A percentile compares a stretch with the other conserved stretches of the same genome.
phyloP scores from a whole-genome alignment of 2,113 vertebrate genomes.

The Leptobrachium leishanense region DNA sequence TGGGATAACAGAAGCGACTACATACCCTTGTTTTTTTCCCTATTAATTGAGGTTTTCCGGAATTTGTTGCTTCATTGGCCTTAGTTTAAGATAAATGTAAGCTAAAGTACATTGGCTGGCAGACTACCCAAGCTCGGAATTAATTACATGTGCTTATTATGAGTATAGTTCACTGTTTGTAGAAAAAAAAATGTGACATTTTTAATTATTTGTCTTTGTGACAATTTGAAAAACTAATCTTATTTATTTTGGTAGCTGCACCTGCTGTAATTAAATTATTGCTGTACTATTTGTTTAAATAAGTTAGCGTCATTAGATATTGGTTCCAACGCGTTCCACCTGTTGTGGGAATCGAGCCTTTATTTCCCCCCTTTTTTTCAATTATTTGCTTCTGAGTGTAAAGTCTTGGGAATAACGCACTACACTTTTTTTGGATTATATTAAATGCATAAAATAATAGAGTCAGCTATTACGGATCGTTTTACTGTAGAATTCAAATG shows the following conservation, averaged over 20 bases:
- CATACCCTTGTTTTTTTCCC: slow-evolving; percentile 1
- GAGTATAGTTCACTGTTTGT: slow-evolving; percentile 20
- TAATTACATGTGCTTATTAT: slow-evolving; percentile 33
- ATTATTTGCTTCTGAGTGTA: slow-evolving; percentile 41
- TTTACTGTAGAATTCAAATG: slow-evolving; percentile 46
- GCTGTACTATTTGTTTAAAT: slow-evolving; percentile 34
- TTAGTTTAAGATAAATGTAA: slow-evolving; percentile 7
- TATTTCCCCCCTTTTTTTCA: slow-evolving; percentile 21
- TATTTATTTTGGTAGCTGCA: slow-evolving; percentile 29
- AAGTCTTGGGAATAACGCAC: slow-evolving; percentile 35
- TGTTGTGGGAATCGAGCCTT: slow-evolving; percentile 12
- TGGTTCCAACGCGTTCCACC: slow-evolving; percentile 41
- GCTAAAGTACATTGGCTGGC: slow-evolving; percentile 13
- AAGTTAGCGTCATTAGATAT: slow-evolving; percentile 27
- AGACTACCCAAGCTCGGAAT: slow-evolving; percentile 7
- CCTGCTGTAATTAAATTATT: slow-evolving; percentile 47
- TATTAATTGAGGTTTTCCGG: neutral
- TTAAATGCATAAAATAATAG: slow-evolving; percentile 47
- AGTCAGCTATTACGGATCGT: slow-evolving; percentile 43
- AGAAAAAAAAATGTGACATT: slow-evolving; percentile 3
- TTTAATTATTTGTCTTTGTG: slow-evolving; percentile 41
- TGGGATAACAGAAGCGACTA: no score
- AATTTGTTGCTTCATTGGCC: neutral
- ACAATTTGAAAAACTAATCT: slow-evolving; percentile 26
- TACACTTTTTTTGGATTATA: slow-evolving; percentile 38